These are phyloP conservation scores for Amblyraja radiata DNA, from an alignment of 2,797 vertebrate genomes.

Conservation along the genomic window DNA sequence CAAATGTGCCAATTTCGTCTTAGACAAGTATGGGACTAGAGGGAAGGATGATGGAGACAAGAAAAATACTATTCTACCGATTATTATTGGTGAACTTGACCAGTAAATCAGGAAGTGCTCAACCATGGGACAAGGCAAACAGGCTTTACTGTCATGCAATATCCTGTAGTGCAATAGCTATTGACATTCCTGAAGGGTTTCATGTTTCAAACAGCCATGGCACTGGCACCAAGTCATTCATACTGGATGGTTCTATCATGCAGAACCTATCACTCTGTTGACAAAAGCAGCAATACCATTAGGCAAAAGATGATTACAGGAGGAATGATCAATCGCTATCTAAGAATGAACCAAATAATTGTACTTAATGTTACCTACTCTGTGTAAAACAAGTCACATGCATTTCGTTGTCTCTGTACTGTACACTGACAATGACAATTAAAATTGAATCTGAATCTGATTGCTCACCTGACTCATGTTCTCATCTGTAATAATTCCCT, in stretches of 20 bases:
- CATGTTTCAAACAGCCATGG: not conserved
- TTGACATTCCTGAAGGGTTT: not conserved
- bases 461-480: slow-evolving; percentile 72
- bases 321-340: not conserved
- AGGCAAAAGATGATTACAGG: too few relatives aligned
- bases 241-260: not conserved
- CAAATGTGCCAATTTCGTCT: not conserved
- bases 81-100: not conserved
- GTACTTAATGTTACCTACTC: too few relatives aligned
- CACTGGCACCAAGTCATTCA: not conserved
- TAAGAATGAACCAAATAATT: not conserved
- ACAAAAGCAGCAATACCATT: not conserved
- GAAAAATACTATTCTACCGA: not conserved
- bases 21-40: not conserved
- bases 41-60: not conserved
- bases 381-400: not conserved
- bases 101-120: not conserved
- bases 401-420: too few relatives aligned
- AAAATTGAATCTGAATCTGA: too few relatives aligned
- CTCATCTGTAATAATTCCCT: slow-evolving; percentile 66
- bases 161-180: not conserved
- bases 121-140: not conserved
- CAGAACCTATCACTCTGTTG: not conserved
- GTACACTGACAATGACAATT: too few relatives aligned
- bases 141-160: not conserved